Percentiles rank a stretch among this genome's conserved stretches.
Evolutionary conservation across 2,888 invertebrate species (phyloP).

Genomic region (Hirtodrosophila cameraria): DNA sequence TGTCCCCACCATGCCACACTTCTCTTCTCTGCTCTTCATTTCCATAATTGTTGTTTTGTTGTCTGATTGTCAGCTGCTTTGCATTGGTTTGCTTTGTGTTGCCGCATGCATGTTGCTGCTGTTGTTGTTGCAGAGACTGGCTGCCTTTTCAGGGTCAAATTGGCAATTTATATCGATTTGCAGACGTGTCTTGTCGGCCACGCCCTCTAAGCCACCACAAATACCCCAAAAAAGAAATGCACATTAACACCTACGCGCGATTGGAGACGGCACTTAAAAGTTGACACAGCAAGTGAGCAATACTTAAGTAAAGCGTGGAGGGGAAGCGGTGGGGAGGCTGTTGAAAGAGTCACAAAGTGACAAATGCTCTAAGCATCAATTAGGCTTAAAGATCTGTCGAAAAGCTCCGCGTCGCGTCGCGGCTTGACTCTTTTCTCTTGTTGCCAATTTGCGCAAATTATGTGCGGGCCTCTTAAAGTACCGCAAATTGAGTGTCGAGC

Average conservation of each 20-base stretch:
- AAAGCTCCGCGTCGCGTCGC: slow-evolving; percentile 13
- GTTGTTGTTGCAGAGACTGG: slow-evolving; percentile 39
- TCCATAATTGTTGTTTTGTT: slow-evolving; percentile 66
- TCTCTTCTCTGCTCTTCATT: slow-evolving; percentile 43
- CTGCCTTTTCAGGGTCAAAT: slow-evolving; percentile 76
- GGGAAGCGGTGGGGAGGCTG: not conserved
- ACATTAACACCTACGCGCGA: slow-evolving; percentile 45
- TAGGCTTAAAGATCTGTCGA: slow-evolving; percentile 71
- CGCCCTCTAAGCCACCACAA: slow-evolving; percentile 19
- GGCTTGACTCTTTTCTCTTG: slow-evolving; percentile 50
- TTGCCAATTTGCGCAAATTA: slow-evolving; percentile 79
- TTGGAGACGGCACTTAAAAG: slow-evolving; percentile 2
- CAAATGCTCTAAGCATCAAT: slow-evolving; percentile 63
- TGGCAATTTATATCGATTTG: slow-evolving; percentile 76
- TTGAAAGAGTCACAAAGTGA: slow-evolving; percentile 39
- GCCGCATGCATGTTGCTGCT: slow-evolving; percentile 36
- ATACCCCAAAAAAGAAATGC: slow-evolving; percentile 18
- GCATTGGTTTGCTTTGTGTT: slow-evolving; percentile 46
- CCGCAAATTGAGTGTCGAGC: slow-evolving; percentile 72
- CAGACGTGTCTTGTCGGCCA: slow-evolving; percentile 18
- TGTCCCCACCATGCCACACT: not conserved
- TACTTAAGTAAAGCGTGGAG: not conserved
- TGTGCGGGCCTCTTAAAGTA: slow-evolving; percentile 75
- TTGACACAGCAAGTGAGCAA: slow-evolving; percentile 20
- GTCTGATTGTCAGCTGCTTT: slow-evolving; percentile 42